Evolutionary conservation across 1,140 invertebrate genomes (phyloP).

Genomic region (Cotesia glomerata): DNA sequence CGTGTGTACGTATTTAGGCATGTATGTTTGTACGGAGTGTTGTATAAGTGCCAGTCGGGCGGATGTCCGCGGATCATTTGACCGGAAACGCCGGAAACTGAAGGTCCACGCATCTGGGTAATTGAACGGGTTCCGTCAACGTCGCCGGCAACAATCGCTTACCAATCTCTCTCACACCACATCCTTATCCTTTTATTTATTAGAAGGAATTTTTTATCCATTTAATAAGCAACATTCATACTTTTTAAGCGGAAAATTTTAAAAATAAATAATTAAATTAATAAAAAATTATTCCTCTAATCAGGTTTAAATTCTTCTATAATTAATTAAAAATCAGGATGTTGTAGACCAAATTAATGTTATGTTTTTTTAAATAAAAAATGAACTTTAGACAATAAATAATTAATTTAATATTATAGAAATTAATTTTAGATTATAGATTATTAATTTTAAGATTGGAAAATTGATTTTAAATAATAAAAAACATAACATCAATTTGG

Average conservation of each 20-base stretch:
- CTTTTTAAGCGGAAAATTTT: not conserved
- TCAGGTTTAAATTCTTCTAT: no score
- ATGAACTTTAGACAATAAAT: no score
- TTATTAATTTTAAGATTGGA: no score
- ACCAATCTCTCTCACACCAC: conserved; percentile 43
- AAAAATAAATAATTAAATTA: not conserved
- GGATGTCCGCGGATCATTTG: conserved; percentile 58
- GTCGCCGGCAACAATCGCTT: conserved; percentile 42
- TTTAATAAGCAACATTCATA: not conserved
- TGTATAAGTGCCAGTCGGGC: conserved; percentile 36
- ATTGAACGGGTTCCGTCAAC: conserved; percentile 35
- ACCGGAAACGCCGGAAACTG: conserved; percentile 56
- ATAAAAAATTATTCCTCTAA: no score
- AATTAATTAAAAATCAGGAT: no score
- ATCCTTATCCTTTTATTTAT: conserved; percentile 36
- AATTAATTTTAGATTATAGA: no score
- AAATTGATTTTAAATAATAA: no score
- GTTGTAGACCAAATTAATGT: no score
- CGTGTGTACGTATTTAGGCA: not conserved
- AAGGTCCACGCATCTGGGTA: conserved; percentile 53
- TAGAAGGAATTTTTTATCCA: not conserved
- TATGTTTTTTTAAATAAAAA: no score
- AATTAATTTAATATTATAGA: no score
- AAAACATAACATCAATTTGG: no score
- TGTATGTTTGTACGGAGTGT: conserved; percentile 7